phyloP scores from a whole-genome alignment of 2,797 vertebrate genomes.

The Thripadectes ignobilis region DNA sequence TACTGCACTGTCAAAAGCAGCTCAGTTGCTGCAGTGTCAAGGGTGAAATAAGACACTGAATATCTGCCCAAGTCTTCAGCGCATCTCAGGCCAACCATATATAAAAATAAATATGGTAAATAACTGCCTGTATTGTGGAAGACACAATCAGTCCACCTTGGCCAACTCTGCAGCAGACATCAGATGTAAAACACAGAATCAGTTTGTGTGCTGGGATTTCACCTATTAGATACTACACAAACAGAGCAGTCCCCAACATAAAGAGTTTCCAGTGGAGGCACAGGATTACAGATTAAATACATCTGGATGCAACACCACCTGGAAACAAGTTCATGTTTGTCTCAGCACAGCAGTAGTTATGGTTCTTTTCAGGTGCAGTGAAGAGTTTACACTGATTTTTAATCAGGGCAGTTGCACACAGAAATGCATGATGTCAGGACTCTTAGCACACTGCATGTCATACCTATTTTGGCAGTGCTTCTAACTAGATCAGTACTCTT shows the following conservation, averaged over 20 bases:
- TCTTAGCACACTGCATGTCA: not conserved
- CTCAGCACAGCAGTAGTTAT: not conserved
- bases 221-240: not conserved
- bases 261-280: not conserved
- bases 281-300: not conserved
- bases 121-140: not conserved
- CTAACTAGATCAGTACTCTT: not conserved
- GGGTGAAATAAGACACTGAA: not conserved
- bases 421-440: not conserved
- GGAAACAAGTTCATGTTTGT: not conserved
- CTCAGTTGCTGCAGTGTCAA: not conserved
- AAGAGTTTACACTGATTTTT: not conserved
- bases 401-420: not conserved
- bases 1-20: not conserved
- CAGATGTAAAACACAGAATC: accelerated
- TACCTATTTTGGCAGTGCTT: not conserved
- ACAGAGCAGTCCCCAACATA: not conserved
- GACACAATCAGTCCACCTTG: not conserved
- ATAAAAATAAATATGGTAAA: not conserved
- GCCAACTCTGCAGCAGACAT: not conserved
- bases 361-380: not conserved
- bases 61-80: not conserved
- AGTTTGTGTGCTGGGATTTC: not conserved
- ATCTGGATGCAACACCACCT: not conserved
- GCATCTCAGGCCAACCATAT: not conserved